phyloP scores from a whole-genome alignment of 2,888 invertebrate genomes.

The Capitulum mitella region DNA sequence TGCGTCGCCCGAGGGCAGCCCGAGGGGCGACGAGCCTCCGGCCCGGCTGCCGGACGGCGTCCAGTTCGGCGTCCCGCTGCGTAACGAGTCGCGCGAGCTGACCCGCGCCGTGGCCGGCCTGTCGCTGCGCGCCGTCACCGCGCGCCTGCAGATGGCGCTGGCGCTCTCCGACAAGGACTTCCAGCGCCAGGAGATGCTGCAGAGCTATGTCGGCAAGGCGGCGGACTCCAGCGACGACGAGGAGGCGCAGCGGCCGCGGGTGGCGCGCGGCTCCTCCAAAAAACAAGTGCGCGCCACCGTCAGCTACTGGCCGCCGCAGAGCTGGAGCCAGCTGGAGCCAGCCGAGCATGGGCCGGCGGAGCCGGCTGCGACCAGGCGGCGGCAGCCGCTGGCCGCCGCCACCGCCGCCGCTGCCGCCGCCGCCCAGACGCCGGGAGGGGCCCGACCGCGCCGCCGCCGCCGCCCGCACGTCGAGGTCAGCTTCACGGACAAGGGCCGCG shows the following conservation, averaged over 20 bases:
- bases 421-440: not conserved
- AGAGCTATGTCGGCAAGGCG: not conserved
- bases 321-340: not conserved
- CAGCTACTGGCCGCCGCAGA: conserved; percentile 1
- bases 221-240: not conserved
- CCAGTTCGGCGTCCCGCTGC: not conserved
- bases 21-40: not conserved
- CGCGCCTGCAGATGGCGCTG: conserved; percentile 4
- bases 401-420: not conserved
- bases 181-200: not conserved
- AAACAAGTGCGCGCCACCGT: not conserved
- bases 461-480: not conserved
- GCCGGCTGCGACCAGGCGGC: not conserved
- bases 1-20: not conserved
- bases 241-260: not conserved
- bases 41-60: not conserved
- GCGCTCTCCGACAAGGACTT: not conserved
- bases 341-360: too few relatives aligned
- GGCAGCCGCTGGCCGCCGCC: not conserved
- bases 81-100: not conserved
- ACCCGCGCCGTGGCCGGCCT: not conserved
- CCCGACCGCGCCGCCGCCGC: not conserved
- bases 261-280: not conserved
- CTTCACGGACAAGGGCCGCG: not conserved
- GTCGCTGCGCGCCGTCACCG: not conserved